Base-by-base conservation (phyloP, 2,888 invertebrate species). In the Lysandra bellargus region DNA sequence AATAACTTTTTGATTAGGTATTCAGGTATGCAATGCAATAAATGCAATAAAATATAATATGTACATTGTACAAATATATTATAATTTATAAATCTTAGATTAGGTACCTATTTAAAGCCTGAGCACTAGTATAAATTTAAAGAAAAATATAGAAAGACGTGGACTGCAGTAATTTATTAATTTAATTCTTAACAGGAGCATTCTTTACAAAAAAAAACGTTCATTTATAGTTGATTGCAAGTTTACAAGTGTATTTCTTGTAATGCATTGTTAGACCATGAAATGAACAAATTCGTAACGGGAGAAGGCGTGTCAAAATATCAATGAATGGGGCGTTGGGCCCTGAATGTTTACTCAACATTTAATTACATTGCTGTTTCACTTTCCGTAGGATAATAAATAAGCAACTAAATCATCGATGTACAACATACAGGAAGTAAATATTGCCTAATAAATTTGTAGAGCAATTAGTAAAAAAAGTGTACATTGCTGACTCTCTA, bases 241-340 rank as follows among this genome's bases (percentile, higher is more conserved):
- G 12, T 69, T 69, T 33, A 69, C 69, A 69, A 69, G 69, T 33
- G 69, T 33, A 69, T 17, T 69, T 37, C 14, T 33, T 30, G 23
- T 44, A 69, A 17, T 78, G 72, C 14, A 49, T 49, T 78, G 64
- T 49, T 64, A 74, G 44, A 61, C 49, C 61, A 49, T 79, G 75
- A 69, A 82, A 81, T 80, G 79, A 80, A 83, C 83, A 83, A 86
- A 88, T 87, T 87, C 86, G 83, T 85, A 81, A 81, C 81, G 83
- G 84, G 83, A 84, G 84, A 83, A 78, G 72, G 77, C 85, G 84
- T 84, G 85, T 85, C 85, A 86, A 88, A 88, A 87, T 87, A 88
- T 87, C 86, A 88, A 88, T 89, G 85, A 87, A 86, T 81, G 64
- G 17, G 53, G 53, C 64, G 73, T 60, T 78, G 37, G 73, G 49